phyloP scores from a whole-genome alignment of 2,797 vertebrate species.

The Microctenopoma steveboyesi region DNA sequence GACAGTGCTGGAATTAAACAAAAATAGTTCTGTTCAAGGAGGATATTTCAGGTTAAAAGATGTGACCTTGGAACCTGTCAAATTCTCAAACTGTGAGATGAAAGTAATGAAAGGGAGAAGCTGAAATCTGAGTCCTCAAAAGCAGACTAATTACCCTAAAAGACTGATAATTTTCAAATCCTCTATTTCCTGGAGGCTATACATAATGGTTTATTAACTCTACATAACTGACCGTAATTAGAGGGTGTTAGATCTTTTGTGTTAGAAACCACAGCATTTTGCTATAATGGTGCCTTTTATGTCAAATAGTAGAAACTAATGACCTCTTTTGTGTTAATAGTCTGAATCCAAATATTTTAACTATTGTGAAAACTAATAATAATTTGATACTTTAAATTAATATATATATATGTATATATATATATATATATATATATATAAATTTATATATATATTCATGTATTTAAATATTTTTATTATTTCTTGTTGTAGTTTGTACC shows the following conservation, averaged over 20 bases:
- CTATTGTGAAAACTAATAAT: neutral
- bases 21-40: conserved; percentile 15
- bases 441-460: too few species aligned
- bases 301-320: conserved; percentile 33
- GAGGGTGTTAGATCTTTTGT: conserved; percentile 59
- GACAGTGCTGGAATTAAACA: conserved; percentile 13
- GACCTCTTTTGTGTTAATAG: conserved; percentile 14
- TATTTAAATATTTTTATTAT: too few species aligned
- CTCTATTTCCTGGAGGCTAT: conserved; percentile 59
- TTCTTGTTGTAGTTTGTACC: too few species aligned
- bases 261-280: conserved; percentile 40
- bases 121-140: conserved; percentile 60
- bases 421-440: too few species aligned
- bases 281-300: conserved; percentile 45
- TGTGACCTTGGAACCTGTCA: conserved; percentile 39
- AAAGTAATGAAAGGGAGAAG: conserved; percentile 31
- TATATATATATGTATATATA: too few species aligned
- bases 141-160: conserved; percentile 72
- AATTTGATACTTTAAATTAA: neutral
- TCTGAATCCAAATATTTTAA: conserved; percentile 14
- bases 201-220: conserved; percentile 72
- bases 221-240: conserved; percentile 72
- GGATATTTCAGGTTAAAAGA: conserved; percentile 37
- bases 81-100: conserved; percentile 21
- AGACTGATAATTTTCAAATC: conserved; percentile 68